phyloP scores from a whole-genome alignment of 2,888 invertebrate genomes.

The Zeuzera pyrina region DNA sequence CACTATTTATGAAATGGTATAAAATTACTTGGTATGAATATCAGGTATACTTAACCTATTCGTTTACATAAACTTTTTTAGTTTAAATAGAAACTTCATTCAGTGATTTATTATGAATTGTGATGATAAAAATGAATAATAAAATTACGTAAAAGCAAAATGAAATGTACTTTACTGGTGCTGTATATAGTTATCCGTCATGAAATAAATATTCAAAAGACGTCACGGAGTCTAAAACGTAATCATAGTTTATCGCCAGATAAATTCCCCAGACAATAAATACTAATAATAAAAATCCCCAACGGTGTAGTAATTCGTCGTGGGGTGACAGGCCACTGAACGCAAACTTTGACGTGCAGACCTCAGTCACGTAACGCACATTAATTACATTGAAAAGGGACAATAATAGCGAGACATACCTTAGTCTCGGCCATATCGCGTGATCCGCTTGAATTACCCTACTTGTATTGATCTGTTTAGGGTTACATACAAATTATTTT shows the following conservation, averaged over 20 bases:
- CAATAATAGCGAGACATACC: slow-evolving; percentile 36
- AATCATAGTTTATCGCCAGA: slow-evolving; percentile 3
- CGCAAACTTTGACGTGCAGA: slow-evolving; percentile 22
- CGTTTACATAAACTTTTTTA: no score
- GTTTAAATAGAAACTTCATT: no score
- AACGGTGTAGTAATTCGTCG: no score
- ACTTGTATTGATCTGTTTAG: slow-evolving; percentile 56
- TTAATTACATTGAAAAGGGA: slow-evolving; percentile 55
- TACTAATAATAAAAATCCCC: slow-evolving; percentile 21
- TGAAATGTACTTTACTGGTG: no score
- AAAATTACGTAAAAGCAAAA: no score
- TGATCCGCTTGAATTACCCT: slow-evolving; percentile 51
- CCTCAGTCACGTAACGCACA: slow-evolving; percentile 36
- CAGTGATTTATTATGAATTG: no score
- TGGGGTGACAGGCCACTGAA: slow-evolving; percentile 2
- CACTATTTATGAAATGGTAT: no score
- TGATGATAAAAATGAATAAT: no score
- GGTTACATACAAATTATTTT: slow-evolving; percentile 58
- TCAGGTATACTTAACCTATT: no score
- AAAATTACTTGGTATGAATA: no score
- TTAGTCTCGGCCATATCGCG: slow-evolving; percentile 60
- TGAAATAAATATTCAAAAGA: slow-evolving; percentile 15
- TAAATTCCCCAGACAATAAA: slow-evolving; percentile 17
- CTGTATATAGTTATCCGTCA: no score
- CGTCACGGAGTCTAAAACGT: slow-evolving; percentile 8